Evolutionary conservation across 2,797 vertebrate genomes (phyloP), one percentile per base, ranked within the genome.

Genomic region (Spondyliosoma cantharus): DNA sequence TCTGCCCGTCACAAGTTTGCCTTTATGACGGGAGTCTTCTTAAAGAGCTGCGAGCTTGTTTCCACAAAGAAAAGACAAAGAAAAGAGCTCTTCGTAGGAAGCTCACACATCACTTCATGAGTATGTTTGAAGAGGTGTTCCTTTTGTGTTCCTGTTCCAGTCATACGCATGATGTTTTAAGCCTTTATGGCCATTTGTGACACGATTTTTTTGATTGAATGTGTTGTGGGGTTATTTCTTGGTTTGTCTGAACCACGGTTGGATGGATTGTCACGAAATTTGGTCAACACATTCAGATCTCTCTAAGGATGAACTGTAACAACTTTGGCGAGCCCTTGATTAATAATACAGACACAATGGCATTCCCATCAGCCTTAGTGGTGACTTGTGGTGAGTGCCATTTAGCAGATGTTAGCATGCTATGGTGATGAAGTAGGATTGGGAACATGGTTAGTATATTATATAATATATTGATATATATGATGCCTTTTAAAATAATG

Each of bases 1-100:
- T 86, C 81, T 92, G 87, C 80, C 90, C 81, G 52, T 92, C 89
- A 88, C 76, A 89, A 84, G 87, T 90, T 89, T 85, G 64, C 48
- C 25, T 87, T 86, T 59, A 65, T 76, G 76, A 67, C 8, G 0
- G 19, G 37, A 80, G 59, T 59, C 63, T 80, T 71, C 60, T 59
- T 5, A 66, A 67, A 71, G n/a, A 77, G 63, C 53, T 22, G 14
- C 1, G 22, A 78, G 65, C 42, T 48, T n/a, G 32, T 71, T 67
- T 60, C 45, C 29, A 52, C 7, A n/a, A 60, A 63, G 27, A 17
- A 49, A 46, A 58, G 2, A 43, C 42, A 54, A 43, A 68, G 20
- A 20, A 22, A 58, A 58, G 24, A 24, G 24, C 27, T n/a, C 4
- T 43, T 37, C 67, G 25, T 43, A 54, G n/a, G 48, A 32, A 14